A percentile compares a stretch with the other conserved stretches of the same genome.
Conservation (phyloP, 1,140 invertebrate genomes). For the Hypsibius dujardini region DNA sequence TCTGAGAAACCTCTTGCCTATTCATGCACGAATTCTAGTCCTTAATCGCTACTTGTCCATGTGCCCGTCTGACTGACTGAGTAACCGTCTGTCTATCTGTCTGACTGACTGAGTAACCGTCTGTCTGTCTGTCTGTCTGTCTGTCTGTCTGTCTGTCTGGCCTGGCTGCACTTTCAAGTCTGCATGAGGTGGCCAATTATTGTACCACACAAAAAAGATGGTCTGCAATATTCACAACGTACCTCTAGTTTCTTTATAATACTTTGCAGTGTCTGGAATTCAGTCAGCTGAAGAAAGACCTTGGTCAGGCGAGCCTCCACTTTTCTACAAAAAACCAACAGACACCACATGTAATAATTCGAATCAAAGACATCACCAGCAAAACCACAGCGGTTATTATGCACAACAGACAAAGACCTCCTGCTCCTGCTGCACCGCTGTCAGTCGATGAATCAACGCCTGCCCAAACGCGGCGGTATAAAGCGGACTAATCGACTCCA, state of each 20-base stretch:
- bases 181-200: no score
- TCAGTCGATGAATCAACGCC: constrained; percentile 41
- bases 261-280: background rate
- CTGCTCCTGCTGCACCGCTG: constrained; percentile 28
- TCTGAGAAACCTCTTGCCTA: no score
- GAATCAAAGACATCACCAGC: background rate
- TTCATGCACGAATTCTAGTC: no score
- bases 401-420: background rate
- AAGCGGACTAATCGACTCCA: constrained; percentile 53
- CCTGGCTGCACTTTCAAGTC: no score
- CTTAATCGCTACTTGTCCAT: no score
- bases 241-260: constrained; percentile 14
- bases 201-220: constrained; percentile 3
- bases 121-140: no score
- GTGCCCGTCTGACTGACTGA: background rate
- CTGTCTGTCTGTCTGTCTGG: no score
- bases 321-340: constrained; percentile 3
- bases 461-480: constrained; percentile 58
- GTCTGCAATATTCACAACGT: background rate
- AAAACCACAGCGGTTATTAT: background rate
- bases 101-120: no score
- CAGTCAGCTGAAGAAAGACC: background rate
- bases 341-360: background rate
- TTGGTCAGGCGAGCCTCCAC: constrained; percentile 1
- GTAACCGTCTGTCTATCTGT: constrained; percentile 3